Conservation (phyloP, 2,888 invertebrate species). For the Tillus elongatus region DNA sequence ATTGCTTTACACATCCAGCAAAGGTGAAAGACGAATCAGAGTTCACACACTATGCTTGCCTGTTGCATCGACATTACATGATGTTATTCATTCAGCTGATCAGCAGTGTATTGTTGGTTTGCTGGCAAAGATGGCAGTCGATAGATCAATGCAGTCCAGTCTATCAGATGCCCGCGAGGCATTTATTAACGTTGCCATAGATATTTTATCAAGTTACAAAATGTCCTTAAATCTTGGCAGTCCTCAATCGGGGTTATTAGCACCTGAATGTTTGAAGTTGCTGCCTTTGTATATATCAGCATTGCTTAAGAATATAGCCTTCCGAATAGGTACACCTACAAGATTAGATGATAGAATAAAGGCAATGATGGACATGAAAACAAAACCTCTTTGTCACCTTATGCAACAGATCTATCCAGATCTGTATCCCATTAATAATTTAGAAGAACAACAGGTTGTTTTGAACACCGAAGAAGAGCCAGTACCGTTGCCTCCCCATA, state of each 20-base stretch:
- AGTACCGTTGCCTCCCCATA: slow-evolving; percentile 59
- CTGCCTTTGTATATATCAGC: slow-evolving; percentile 85
- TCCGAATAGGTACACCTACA: slow-evolving; percentile 79
- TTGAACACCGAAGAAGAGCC: slow-evolving; percentile 34
- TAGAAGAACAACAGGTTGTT: slow-evolving; percentile 43
- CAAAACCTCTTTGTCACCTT: slow-evolving; percentile 68
- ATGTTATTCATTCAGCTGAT: slow-evolving; percentile 84
- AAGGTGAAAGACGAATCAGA: slow-evolving; percentile 91
- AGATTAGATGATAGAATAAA: slow-evolving; percentile 87
- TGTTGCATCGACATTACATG: slow-evolving; percentile 72
- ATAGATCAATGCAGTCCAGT: slow-evolving; percentile 76
- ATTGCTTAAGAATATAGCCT: slow-evolving; percentile 81
- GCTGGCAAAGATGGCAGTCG: slow-evolving; percentile 96
- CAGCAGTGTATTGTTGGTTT: slow-evolving; percentile 88
- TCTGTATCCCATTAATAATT: slow-evolving; percentile 76
- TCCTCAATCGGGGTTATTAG: slow-evolving; percentile 55
- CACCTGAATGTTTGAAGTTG: slow-evolving; percentile 68
- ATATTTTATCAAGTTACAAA: slow-evolving; percentile 72
- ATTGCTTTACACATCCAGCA: slow-evolving; percentile 89
- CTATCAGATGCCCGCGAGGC: slow-evolving; percentile 93
- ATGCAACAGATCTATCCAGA: slow-evolving; percentile 85
- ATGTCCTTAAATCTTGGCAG: slow-evolving; percentile 54
- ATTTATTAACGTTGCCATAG: slow-evolving; percentile 88
- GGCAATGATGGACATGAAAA: slow-evolving; percentile 90
- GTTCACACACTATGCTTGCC: slow-evolving; percentile 96